These are phyloP conservation scores for Aporophyla lueneburgensis DNA, from an alignment of 2,888 invertebrate genomes.

Conservation along the genomic window DNA sequence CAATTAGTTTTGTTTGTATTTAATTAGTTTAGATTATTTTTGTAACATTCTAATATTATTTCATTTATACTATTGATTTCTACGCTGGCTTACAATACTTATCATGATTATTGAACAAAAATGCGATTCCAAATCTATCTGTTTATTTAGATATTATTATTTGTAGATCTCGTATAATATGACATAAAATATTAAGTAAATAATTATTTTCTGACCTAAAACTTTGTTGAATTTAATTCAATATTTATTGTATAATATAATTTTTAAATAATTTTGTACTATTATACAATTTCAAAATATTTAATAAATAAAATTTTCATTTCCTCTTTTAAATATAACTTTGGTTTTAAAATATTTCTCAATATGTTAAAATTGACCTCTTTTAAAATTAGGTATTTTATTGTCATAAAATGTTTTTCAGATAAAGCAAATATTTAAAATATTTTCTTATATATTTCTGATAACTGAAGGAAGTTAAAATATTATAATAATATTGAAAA, in stretches of 20 bases:
- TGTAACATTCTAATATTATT: slow-evolving; percentile 43
- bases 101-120: slow-evolving; percentile 25
- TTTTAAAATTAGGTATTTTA: slow-evolving; percentile 62
- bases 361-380: slow-evolving; percentile 67
- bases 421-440: slow-evolving; percentile 37
- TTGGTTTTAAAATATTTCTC: slow-evolving; percentile 62
- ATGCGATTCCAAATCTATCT: slow-evolving; percentile 25
- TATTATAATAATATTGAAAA: neutral
- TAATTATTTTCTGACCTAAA: slow-evolving; percentile 49
- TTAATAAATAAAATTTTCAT: slow-evolving; percentile 57
- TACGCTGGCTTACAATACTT: slow-evolving; percentile 39
- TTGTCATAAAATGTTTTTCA: slow-evolving; percentile 63
- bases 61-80: slow-evolving; percentile 45
- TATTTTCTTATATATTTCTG: slow-evolving; percentile 17
- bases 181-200: slow-evolving; percentile 44
- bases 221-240: slow-evolving; percentile 57
- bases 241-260: slow-evolving; percentile 40
- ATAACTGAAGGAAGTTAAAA: neutral
- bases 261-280: slow-evolving; percentile 66
- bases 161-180: slow-evolving; percentile 29
- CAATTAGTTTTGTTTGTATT: slow-evolving; percentile 32
- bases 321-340: slow-evolving; percentile 54
- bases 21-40: slow-evolving; percentile 13
- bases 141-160: slow-evolving; percentile 2
- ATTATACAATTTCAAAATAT: slow-evolving; percentile 60